Conservation (phyloP, 2,113 vertebrate genomes). For the Taxidea taxus region DNA sequence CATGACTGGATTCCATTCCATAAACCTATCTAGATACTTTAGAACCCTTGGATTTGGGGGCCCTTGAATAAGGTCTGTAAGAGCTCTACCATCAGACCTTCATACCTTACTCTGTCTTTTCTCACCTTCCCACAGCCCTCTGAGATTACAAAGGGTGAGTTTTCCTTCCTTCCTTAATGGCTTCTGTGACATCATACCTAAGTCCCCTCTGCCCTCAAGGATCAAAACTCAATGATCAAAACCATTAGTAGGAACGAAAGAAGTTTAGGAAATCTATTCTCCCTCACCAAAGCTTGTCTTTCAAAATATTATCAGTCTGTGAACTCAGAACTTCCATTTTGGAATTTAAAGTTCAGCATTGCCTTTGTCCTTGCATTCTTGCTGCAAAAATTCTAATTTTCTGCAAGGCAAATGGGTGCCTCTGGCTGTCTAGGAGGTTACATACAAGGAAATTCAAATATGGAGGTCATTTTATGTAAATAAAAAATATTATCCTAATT, state of each 20-base stretch:
- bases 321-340: background rate
- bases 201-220: background rate
- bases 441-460: background rate
- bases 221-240: constrained; percentile 5
- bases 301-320: background rate
- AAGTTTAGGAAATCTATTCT: background rate
- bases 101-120: background rate
- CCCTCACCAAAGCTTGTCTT: background rate
- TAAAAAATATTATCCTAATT: background rate
- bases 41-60: background rate
- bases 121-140: background rate
- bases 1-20: background rate
- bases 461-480: background rate
- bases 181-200: background rate
- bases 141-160: background rate
- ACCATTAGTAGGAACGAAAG: background rate
- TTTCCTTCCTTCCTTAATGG: background rate
- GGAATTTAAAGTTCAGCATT: background rate
- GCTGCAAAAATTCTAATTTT: background rate
- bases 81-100: background rate
- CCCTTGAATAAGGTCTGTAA: background rate
- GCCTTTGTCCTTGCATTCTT: constrained; percentile 2
- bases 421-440: background rate
- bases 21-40: background rate
- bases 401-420: background rate